Conservation (phyloP, 2,888 invertebrate genomes). For the Chouioia cunea region DNA sequence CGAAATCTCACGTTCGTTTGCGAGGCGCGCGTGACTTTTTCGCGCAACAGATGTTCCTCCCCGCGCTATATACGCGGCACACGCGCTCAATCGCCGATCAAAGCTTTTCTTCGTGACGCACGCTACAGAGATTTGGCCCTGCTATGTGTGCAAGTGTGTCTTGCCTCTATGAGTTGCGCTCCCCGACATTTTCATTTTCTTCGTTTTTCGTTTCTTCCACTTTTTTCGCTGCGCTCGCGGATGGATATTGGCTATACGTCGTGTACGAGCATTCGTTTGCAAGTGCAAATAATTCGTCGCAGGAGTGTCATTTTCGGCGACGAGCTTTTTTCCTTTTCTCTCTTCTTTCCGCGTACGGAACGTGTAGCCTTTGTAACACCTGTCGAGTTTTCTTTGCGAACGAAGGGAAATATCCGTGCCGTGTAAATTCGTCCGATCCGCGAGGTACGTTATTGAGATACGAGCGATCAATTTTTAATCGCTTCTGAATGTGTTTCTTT, state of each 20-base stretch:
- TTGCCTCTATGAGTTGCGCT: too few species aligned
- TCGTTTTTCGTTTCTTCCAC: not conserved
- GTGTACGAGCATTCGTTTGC: too few species aligned
- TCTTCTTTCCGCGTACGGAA: too few species aligned
- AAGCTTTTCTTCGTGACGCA: slow-evolving; percentile 39
- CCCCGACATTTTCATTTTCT: too few species aligned
- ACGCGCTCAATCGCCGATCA: slow-evolving; percentile 30
- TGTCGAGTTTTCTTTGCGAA: too few species aligned
- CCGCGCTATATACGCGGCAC: not conserved
- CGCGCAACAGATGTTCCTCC: slow-evolving; percentile 15
- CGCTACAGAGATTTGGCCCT: slow-evolving; percentile 14
- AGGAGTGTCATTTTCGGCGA: slow-evolving; percentile 21
- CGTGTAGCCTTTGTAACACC: too few species aligned
- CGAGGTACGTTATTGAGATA: not conserved
- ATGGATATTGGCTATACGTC: too few species aligned
- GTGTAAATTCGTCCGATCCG: not conserved
- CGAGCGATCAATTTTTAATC: slow-evolving; percentile 13
- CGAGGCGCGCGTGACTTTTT: slow-evolving; percentile 39
- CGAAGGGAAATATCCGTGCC: too few species aligned
- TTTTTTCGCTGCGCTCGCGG: not conserved
- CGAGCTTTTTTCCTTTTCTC: too few species aligned
- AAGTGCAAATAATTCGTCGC: slow-evolving; percentile 41
- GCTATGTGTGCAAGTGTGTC: too few species aligned
- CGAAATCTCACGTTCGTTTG: slow-evolving; percentile 28
- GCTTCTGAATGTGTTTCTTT: slow-evolving; percentile 37